Evolutionary conservation across 2,797 vertebrate species (phyloP).

Genomic region (Characodon lateralis): DNA sequence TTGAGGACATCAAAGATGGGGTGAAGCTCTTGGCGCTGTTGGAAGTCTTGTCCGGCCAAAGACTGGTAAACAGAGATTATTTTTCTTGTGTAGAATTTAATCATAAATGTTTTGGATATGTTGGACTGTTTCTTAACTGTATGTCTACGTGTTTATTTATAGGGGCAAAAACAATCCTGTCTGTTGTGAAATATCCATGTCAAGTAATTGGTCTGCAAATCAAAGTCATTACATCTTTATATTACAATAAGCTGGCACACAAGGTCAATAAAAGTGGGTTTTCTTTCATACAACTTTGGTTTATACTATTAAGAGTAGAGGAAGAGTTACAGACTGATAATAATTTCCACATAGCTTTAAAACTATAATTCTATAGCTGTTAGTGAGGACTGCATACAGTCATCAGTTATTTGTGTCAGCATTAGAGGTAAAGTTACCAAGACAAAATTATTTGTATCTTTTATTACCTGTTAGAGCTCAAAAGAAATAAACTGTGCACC

Average conservation of each 20-base stretch:
- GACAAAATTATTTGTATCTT: no score
- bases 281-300: neutral
- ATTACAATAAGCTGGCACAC: neutral
- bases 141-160: neutral
- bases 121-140: neutral
- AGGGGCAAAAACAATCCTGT: neutral
- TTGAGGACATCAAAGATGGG: slow-evolving; percentile 99
- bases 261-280: neutral
- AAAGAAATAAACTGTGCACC: neutral
- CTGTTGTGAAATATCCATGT: neutral
- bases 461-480: neutral
- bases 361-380: neutral
- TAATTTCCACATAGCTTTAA: neutral
- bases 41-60: slow-evolving; percentile 96
- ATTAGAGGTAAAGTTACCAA: no score
- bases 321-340: neutral
- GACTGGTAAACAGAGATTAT: slow-evolving; percentile 84
- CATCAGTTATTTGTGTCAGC: no score
- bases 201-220: slow-evolving; percentile 3
- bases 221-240: neutral
- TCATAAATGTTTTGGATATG: neutral
- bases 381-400: no score
- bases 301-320: neutral
- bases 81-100: neutral
- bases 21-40: slow-evolving; percentile 92